Base-by-base conservation (phyloP, 2,797 vertebrate genomes). In the Sebastes steindachneri region DNA sequence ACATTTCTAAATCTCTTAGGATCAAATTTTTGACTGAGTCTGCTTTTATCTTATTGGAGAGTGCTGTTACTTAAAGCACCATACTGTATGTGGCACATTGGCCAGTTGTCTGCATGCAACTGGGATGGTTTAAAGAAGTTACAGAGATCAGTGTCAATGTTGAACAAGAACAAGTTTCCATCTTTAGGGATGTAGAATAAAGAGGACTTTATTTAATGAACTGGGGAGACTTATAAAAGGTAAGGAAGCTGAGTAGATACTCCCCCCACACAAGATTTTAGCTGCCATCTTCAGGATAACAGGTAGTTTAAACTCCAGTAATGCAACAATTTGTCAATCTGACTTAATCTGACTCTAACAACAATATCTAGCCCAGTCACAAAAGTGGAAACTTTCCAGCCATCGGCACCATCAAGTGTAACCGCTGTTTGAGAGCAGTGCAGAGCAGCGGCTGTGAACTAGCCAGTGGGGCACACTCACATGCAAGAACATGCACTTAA, bases 11-110 rank as follows among this genome's bases (percentile, higher is more conserved):
- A 86, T 85, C 79, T 80, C 48, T 65, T 51, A 7, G 73, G 51
- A 35, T 76, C 37, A 74, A 55, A 80, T 85, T 87, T 78, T 90
- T 80, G 78, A 71, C 73, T 62, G 53, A 75, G 55, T 15, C 75
- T 53, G 31, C 73, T 82, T 86, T 83, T 69, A 81, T 86, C 86
- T 84, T 31, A 69, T 74, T 69, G 73, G 75, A 67, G 31, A 57
- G n/a, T 25, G 74, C 65, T 76, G 8, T 15, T 58, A 63, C 59
- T 72, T 57, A 23, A 77, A 66, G 55, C 58, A 21, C 21, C 69
- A 67, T 48, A 48, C 45, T 48, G 45, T 58, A 68, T 84, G 70
- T 51, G 55, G 78, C 62, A 45, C 26, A 72, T 37, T 29, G 57
- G 17, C 54, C 54, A 45, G 25, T 23, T 57, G 79, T 66, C 28